Percentiles rank a stretch among this genome's conserved stretches.
Evolutionary conservation across 2,888 invertebrate genomes (phyloP).

Genomic region (Drosophila cognata): DNA sequence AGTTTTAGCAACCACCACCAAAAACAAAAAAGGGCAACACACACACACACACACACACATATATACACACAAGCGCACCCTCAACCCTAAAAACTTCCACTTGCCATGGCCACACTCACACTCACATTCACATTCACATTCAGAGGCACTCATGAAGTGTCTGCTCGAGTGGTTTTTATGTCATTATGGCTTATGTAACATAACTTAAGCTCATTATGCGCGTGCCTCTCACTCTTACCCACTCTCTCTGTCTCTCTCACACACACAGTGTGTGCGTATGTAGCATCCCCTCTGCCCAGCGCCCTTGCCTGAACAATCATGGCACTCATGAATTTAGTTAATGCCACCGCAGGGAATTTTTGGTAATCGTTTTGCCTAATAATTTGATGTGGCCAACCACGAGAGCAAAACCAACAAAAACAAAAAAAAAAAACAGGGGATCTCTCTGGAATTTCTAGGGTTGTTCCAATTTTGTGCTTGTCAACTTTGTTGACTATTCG

Average conservation of each 20-base stretch:
- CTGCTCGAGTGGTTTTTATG: constrained; percentile 79
- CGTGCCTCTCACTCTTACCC: constrained; percentile 16
- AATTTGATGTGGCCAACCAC: constrained; percentile 61
- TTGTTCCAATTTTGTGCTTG: constrained; percentile 20
- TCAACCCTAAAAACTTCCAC: constrained; percentile 18
- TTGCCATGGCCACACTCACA: constrained; percentile 1
- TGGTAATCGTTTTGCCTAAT: constrained; percentile 74
- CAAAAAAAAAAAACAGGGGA: neutral
- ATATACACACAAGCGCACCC: constrained; percentile 14
- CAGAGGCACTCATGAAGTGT: constrained; percentile 64
- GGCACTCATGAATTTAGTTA: constrained; percentile 82
- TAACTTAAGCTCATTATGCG: constrained; percentile 79
- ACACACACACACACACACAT: constrained; percentile 28
- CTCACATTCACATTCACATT: constrained; percentile 20
- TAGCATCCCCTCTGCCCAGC: neutral
- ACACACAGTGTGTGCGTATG: neutral
- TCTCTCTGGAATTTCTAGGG: constrained; percentile 6
- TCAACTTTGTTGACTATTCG: constrained; percentile 37
- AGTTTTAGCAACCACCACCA: constrained; percentile 71
- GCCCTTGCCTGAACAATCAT: constrained; percentile 56
- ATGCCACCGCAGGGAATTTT: constrained; percentile 80
- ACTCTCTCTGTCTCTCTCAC: neutral
- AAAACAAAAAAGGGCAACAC: constrained; percentile 37
- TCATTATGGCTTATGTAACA: constrained; percentile 80
- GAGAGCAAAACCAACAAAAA: neutral